These are phyloP conservation scores for Rhopalosiphum maidis DNA, from an alignment of 1,140 invertebrate species.

Conservation along the genomic window DNA sequence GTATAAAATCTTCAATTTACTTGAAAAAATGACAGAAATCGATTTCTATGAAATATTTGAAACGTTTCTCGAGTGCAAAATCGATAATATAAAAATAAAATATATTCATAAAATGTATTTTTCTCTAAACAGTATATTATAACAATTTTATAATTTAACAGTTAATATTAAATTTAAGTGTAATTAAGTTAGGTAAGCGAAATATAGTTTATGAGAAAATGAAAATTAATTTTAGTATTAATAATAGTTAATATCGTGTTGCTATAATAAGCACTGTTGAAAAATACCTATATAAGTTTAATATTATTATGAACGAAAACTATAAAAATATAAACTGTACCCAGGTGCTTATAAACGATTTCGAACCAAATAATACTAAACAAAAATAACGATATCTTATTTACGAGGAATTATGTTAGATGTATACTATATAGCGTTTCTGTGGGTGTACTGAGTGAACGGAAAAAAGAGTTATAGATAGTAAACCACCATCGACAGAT, in stretches of 20 bases:
- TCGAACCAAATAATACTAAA: background rate
- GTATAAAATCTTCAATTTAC: background rate
- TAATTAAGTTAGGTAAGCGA: background rate
- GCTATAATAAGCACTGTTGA: background rate
- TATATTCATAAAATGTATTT: background rate
- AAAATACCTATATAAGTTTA: background rate
- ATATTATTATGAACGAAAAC: background rate
- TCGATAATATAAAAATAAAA: background rate
- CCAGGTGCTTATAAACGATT: background rate
- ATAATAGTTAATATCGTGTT: too few species aligned
- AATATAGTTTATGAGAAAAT: background rate
- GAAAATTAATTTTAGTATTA: too few species aligned
- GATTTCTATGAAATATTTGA: background rate
- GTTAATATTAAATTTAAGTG: background rate
- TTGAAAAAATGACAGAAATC: background rate
- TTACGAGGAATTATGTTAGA: background rate
- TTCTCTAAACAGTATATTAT: background rate
- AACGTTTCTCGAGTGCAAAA: background rate
- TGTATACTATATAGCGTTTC: background rate
- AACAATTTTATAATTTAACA: background rate
- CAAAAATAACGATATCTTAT: background rate
- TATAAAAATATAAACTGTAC: background rate
- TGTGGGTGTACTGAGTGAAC: background rate
- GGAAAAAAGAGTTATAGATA: background rate
- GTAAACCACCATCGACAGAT: background rate